Conservation (phyloP, 2,113 vertebrate genomes). For the Crocuta crocuta region DNA sequence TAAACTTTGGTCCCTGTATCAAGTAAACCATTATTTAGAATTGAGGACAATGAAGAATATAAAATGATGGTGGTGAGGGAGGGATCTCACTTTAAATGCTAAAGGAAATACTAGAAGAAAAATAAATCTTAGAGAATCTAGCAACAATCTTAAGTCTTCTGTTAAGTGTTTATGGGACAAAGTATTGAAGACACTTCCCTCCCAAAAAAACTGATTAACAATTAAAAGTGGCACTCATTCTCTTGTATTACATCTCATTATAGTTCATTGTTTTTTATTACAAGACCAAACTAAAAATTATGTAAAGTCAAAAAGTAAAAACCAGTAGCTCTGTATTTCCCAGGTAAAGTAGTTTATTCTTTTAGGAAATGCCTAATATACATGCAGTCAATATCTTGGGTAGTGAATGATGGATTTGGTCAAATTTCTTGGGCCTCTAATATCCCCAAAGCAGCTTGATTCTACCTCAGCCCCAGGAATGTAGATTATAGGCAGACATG, state of each 20-base stretch:
- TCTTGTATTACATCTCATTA: background rate
- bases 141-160: background rate
- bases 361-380: background rate
- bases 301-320: background rate
- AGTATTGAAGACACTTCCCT: background rate
- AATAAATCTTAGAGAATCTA: background rate
- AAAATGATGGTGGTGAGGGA: background rate
- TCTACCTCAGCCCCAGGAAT: background rate
- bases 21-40: conserved; percentile 10
- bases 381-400: background rate
- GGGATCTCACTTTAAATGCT: background rate
- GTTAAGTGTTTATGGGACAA: background rate
- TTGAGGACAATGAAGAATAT: background rate
- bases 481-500: background rate
- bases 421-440: background rate
- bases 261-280: background rate
- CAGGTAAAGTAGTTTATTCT: background rate
- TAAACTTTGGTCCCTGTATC: background rate
- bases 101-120: background rate
- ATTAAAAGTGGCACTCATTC: background rate
- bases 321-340: background rate
- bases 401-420: background rate
- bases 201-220: background rate
- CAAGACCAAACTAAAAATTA: conserved; percentile 4
- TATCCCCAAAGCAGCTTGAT: background rate